These are phyloP conservation scores for Lanius ludovicianus DNA, from an alignment of 2,113 vertebrate genomes.

Conservation along the genomic window DNA sequence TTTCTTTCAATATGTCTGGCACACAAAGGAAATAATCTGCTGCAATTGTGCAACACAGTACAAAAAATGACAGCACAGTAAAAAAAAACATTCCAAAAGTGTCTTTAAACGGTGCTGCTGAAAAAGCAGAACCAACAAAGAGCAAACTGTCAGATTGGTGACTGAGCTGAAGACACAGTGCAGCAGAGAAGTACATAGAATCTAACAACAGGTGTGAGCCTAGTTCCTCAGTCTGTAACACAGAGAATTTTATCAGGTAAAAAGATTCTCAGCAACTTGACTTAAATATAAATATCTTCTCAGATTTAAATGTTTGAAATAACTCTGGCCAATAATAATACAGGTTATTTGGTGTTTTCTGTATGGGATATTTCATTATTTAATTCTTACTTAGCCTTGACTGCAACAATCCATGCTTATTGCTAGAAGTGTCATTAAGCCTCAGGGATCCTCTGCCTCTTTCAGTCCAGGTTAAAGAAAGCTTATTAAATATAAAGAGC, in stretches of 20 bases:
- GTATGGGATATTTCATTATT: neutral
- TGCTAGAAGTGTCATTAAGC: constrained; percentile 79
- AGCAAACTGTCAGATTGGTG: neutral
- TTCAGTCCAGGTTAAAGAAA: constrained; percentile 79
- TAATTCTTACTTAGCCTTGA: constrained; percentile 78
- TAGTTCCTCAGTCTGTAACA: neutral
- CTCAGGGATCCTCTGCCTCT: constrained; percentile 80
- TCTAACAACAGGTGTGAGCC: neutral
- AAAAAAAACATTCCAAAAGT: neutral
- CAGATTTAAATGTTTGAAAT: neutral
- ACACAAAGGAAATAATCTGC: neutral
- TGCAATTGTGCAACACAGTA: neutral
- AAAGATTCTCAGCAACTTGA: neutral
- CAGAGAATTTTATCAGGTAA: neutral
- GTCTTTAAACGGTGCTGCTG: neutral
- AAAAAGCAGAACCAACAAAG: neutral
- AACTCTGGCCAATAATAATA: neutral
- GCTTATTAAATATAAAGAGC: constrained; percentile 81
- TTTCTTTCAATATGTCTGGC: neutral
- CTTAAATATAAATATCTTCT: neutral
- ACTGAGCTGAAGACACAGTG: neutral
- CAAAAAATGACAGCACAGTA: neutral
- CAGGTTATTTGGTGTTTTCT: neutral
- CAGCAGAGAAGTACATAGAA: neutral
- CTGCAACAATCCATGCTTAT: constrained; percentile 70